phyloP scores from a whole-genome alignment of 2,113 vertebrate genomes.

The Zapornia atra region DNA sequence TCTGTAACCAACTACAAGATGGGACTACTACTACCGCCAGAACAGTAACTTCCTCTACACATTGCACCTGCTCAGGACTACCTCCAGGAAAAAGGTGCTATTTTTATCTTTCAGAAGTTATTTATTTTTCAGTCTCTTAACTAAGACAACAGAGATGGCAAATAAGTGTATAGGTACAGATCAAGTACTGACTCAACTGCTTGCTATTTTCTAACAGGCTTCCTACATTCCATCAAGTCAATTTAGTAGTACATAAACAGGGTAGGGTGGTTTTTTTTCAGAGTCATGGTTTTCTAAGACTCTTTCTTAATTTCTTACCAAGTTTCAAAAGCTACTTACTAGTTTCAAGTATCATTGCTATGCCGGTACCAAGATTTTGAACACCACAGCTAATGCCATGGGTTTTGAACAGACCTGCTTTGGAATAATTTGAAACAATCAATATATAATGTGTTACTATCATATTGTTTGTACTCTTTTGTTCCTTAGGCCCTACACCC shows the following conservation, averaged over 20 bases:
- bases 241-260: not conserved
- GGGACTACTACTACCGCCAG: not conserved
- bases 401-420: not conserved
- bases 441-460: not conserved
- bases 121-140: not conserved
- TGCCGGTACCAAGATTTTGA: not conserved
- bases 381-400: not conserved
- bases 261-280: not conserved
- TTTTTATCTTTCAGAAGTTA: not conserved
- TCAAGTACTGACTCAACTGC: not conserved
- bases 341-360: not conserved
- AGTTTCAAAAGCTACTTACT: not conserved
- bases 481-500: not conserved
- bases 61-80: not conserved
- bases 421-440: not conserved
- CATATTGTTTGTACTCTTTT: not conserved
- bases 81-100: not conserved
- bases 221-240: not conserved
- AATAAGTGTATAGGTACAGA: not conserved
- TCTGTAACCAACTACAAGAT: not conserved
- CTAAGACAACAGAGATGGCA: not conserved
- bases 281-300: not conserved
- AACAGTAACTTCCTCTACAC: not conserved
- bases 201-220: not conserved
- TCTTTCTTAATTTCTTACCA: not conserved